Evolutionary conservation across 1,140 invertebrate genomes (phyloP).

Genomic region (Drosophila pseudoobscura): DNA sequence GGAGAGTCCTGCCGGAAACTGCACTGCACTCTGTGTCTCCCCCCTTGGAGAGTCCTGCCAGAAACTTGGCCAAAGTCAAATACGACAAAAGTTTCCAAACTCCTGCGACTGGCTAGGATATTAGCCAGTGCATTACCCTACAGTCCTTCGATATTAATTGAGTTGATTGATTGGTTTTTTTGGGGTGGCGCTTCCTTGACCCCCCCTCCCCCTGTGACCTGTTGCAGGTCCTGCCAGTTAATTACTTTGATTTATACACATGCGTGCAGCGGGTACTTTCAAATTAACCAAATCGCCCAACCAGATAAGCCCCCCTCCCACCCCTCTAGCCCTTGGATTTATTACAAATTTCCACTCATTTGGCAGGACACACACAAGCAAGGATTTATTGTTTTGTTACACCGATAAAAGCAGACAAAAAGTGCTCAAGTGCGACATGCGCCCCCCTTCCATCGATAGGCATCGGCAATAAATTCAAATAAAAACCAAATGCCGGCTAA

Average conservation of each 20-base stretch:
- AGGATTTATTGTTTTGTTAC: slow-evolving; percentile 57
- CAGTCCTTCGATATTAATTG: slow-evolving; percentile 42
- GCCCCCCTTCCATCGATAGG: too few relatives aligned
- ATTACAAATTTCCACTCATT: slow-evolving; percentile 46
- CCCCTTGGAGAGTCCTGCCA: not conserved
- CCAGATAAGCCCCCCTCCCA: slow-evolving; percentile 12
- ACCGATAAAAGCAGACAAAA: slow-evolving; percentile 62
- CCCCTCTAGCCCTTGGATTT: slow-evolving; percentile 15
- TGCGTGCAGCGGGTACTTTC: slow-evolving; percentile 55
- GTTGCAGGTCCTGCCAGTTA: slow-evolving; percentile 69
- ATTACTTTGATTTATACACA: slow-evolving; percentile 75
- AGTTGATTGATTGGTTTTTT: slow-evolving; percentile 31
- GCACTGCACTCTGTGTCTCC: slow-evolving; percentile 10
- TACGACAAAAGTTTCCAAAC: slow-evolving; percentile 45
- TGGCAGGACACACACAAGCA: slow-evolving; percentile 12
- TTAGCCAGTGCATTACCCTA: slow-evolving; percentile 68
- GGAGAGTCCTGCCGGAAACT: slow-evolving; percentile 38
- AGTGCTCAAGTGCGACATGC: slow-evolving; percentile 54
- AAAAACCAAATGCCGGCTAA: slow-evolving; percentile 62
- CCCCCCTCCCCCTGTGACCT: slow-evolving; percentile 52
- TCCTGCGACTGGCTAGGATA: slow-evolving; percentile 36
- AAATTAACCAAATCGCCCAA: slow-evolving; percentile 65
- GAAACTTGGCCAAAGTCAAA: slow-evolving; percentile 76
- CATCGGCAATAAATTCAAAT: slow-evolving; percentile 66
- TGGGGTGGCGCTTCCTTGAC: slow-evolving; percentile 7